phyloP scores from a whole-genome alignment of 2,888 invertebrate species.

The Acanthococcus lagerstroemiae region DNA sequence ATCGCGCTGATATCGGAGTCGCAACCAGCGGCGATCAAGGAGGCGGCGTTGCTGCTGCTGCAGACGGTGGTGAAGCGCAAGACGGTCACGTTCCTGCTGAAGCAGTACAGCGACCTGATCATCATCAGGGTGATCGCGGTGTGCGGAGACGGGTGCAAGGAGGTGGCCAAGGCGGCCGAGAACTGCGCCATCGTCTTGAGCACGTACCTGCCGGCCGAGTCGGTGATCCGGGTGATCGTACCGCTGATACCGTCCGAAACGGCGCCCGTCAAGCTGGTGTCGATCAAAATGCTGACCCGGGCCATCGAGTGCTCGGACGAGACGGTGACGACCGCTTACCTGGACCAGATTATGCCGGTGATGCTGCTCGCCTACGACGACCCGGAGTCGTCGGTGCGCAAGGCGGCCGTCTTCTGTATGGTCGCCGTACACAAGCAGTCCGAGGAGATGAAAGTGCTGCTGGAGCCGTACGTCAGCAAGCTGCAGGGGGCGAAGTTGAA shows the following conservation, averaged over 20 bases:
- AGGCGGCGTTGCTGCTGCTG: constrained; percentile 49
- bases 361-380: constrained; percentile 87
- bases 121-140: constrained; percentile 79
- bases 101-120: constrained; percentile 81
- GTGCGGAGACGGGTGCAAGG: constrained; percentile 61
- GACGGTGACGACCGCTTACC: constrained; percentile 57
- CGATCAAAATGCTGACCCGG: constrained; percentile 81
- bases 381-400: constrained; percentile 81
- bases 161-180: constrained; percentile 67
- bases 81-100: constrained; percentile 66
- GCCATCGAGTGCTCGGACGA: constrained; percentile 65
- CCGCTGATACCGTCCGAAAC: constrained; percentile 82
- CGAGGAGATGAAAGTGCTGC: constrained; percentile 60
- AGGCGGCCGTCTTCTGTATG: constrained; percentile 95
- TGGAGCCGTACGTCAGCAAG: constrained; percentile 68
- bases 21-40: constrained; percentile 46
- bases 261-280: constrained; percentile 79
- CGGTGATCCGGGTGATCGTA: constrained; percentile 50
- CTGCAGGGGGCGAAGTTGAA: constrained; percentile 85
- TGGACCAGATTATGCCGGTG: constrained; percentile 75
- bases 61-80: constrained; percentile 73
- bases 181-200: constrained; percentile 57
- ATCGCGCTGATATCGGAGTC: constrained; percentile 37
- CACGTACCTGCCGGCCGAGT: constrained; percentile 37
- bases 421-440: constrained; percentile 83